These are phyloP conservation scores for Solen grandis DNA, from an alignment of 1,140 invertebrate genomes.

Conservation along the genomic window DNA sequence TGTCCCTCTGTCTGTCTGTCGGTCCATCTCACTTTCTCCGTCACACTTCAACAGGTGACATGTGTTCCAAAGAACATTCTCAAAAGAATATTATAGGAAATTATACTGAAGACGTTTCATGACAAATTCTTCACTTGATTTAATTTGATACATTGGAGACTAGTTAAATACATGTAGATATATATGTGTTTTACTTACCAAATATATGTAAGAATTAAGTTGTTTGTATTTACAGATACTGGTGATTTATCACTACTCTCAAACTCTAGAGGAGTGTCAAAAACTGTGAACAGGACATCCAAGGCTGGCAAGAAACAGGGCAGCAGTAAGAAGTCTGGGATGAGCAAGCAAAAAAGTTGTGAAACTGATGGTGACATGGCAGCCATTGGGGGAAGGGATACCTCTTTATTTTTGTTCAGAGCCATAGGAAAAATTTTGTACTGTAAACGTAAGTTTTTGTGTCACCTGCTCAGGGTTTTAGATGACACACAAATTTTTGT, in stretches of 20 bases:
- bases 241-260: conserved; percentile 54
- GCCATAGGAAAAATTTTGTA: conserved; percentile 80
- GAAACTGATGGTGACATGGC: conserved; percentile 56
- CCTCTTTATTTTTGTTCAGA: conserved; percentile 77
- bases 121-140: too few relatives aligned
- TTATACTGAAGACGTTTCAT: too few relatives aligned
- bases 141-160: too few relatives aligned
- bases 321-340: conserved; percentile 46
- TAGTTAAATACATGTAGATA: not conserved
- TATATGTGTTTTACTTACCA: too few relatives aligned
- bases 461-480: not conserved
- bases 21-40: too few relatives aligned
- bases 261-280: conserved; percentile 6
- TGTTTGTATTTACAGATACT: conserved; percentile 63
- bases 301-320: conserved; percentile 41
- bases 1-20: too few relatives aligned
- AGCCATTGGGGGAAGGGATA: conserved; percentile 76
- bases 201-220: too few relatives aligned
- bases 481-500: too few relatives aligned
- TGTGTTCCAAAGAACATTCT: too few relatives aligned
- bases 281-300: conserved; percentile 32
- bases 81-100: too few relatives aligned
- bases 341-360: conserved; percentile 38
- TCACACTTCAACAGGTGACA: too few relatives aligned
- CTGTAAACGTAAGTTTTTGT: conserved; percentile 76